Percentiles rank a stretch among this genome's conserved stretches.
Conservation (phyloP, 1,140 invertebrate species). For the Phymastichus coffea region DNA sequence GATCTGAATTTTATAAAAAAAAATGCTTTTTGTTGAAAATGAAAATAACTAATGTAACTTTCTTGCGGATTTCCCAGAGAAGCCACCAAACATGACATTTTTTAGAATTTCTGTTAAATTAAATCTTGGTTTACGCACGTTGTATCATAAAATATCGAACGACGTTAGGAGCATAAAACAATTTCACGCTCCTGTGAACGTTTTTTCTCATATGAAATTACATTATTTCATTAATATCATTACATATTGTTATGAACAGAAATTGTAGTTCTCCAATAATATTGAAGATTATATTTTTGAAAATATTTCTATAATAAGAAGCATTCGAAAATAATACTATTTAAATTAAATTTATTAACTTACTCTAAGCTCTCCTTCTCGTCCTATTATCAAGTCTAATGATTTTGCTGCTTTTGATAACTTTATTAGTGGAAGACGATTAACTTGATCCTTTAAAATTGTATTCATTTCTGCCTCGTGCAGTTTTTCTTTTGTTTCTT, state of each 20-base stretch:
- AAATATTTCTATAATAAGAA: neutral
- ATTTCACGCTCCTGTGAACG: no score
- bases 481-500: slow-evolving; percentile 35
- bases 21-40: no score
- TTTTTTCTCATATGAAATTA: no score
- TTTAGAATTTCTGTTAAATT: no score
- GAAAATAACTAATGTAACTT: no score
- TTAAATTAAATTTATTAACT: slow-evolving; percentile 28
- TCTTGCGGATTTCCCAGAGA: no score
- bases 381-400: slow-evolving; percentile 67
- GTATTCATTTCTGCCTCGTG: slow-evolving; percentile 42
- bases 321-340: slow-evolving; percentile 7
- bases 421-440: slow-evolving; percentile 67
- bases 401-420: slow-evolving; percentile 70
- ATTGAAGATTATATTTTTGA: neutral
- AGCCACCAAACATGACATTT: neutral
- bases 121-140: no score
- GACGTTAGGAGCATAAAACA: no score
- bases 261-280: neutral
- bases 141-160: no score
- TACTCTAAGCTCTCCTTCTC: slow-evolving; percentile 68
- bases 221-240: slow-evolving; percentile 3
- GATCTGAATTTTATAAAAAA: no score
- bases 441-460: slow-evolving; percentile 73
- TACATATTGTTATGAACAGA: neutral